phyloP scores from a whole-genome alignment of 2,888 invertebrate genomes.

The Folsomia candida region DNA sequence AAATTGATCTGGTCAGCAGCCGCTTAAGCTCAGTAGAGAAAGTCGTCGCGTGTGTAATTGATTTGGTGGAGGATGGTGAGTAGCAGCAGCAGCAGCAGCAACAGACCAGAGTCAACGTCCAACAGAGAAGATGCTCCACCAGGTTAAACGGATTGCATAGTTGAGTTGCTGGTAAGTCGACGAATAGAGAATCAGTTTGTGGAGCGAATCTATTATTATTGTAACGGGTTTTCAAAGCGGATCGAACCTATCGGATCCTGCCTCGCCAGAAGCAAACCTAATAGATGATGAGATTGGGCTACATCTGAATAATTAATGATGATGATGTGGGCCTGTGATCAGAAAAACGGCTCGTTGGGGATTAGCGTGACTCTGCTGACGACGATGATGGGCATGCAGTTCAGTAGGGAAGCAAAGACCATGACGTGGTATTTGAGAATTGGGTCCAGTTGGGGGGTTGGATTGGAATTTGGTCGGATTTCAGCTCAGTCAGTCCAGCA shows the following conservation, averaged over 20 bases:
- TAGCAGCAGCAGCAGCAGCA: no score
- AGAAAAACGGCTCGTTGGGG: conserved; percentile 49
- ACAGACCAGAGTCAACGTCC: no score
- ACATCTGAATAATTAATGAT: conserved; percentile 48
- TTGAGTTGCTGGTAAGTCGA: neutral
- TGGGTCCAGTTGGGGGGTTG: neutral
- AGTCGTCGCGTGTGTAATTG: no score
- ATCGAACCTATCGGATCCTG: neutral
- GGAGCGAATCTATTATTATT: neutral
- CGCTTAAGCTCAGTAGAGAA: no score
- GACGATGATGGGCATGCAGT: conserved; percentile 22
- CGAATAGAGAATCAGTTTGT: neutral
- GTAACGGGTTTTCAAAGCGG: neutral
- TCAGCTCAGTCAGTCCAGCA: no score
- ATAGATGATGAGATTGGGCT: conserved; percentile 46
- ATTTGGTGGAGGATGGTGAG: no score
- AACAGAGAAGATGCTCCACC: no score
- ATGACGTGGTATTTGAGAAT: conserved; percentile 7
- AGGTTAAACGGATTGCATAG: neutral
- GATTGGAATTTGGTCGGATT: conserved; percentile 15
- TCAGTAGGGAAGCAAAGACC: neutral
- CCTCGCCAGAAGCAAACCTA: neutral
- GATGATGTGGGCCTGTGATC: conserved; percentile 48
- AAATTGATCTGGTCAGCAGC: neutral
- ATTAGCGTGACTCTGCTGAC: conserved; percentile 50